Conservation (phyloP, 2,888 invertebrate genomes). For the Tenthredo scrophulariae region DNA sequence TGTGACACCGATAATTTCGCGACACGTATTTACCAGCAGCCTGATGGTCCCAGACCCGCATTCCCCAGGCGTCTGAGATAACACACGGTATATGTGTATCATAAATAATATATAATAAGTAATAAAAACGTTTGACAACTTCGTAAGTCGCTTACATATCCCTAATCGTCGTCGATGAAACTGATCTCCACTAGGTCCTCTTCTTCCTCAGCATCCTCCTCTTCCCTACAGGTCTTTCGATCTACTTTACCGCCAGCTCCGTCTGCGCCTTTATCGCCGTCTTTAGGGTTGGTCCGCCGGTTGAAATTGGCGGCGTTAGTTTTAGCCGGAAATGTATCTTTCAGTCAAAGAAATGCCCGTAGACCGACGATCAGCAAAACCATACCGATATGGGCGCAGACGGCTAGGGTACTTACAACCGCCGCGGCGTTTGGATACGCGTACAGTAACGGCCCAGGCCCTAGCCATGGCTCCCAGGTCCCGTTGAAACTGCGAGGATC, state of each 20-base stretch:
- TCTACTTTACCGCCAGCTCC: too few relatives aligned
- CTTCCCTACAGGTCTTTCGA: background rate
- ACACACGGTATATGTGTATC: background rate
- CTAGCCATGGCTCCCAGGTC: conserved; percentile 86
- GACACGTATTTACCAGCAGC: too few relatives aligned
- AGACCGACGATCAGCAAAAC: conserved; percentile 63
- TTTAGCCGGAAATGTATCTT: conserved; percentile 57
- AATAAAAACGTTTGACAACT: conserved; percentile 21
- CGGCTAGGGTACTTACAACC: conserved; percentile 63
- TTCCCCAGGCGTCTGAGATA: too few relatives aligned
- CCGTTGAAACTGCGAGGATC: conserved; percentile 87
- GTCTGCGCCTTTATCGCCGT: background rate
- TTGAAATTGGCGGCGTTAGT: conserved; percentile 55
- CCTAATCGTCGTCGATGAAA: conserved; percentile 49
- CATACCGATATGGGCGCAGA: conserved; percentile 66
- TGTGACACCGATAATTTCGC: too few relatives aligned
- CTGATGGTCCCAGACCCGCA: too few relatives aligned
- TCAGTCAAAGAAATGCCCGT: conserved; percentile 66
- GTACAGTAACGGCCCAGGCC: conserved; percentile 60
- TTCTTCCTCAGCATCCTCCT: conserved; percentile 2
- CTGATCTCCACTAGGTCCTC: conserved; percentile 48
- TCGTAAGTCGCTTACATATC: conserved; percentile 33
- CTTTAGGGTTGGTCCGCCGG: background rate
- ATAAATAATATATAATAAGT: conserved; percentile 11
- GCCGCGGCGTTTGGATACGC: conserved; percentile 64